Conservation (phyloP, 2,797 vertebrate genomes). For the Gymnocypris eckloni region DNA sequence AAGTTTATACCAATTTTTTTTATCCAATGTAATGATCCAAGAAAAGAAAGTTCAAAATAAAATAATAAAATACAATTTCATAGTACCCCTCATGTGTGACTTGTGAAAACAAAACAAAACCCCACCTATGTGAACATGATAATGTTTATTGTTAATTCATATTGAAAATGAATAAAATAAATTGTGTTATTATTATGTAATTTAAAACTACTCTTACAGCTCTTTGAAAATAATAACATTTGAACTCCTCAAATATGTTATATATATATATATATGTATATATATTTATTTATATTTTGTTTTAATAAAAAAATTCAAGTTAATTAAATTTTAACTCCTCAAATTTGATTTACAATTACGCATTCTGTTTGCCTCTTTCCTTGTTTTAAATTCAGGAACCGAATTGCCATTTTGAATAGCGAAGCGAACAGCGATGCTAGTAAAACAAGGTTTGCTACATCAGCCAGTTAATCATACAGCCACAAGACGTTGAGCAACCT, state of each 20-base stretch:
- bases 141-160: not conserved
- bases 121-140: not conserved
- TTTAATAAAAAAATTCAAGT: not conserved
- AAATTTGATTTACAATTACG: not conserved
- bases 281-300: no score
- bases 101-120: not conserved
- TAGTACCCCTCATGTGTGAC: no score
- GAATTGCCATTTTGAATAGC: not conserved
- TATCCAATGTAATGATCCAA: no score
- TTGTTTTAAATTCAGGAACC: not conserved
- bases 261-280: no score
- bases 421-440: not conserved
- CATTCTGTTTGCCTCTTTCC: not conserved
- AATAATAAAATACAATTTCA: no score
- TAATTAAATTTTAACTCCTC: not conserved
- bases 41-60: no score
- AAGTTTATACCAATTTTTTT: no score
- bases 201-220: no score
- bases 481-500: not conserved
- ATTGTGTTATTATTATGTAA: no score
- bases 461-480: not conserved
- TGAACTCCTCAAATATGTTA: no score
- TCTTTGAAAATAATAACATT: no score
- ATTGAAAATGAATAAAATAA: not conserved
- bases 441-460: slow-evolving; percentile 3